These are phyloP conservation scores for Xestia rhomboidea DNA, from an alignment of 2,888 invertebrate species.

Conservation along the genomic window DNA sequence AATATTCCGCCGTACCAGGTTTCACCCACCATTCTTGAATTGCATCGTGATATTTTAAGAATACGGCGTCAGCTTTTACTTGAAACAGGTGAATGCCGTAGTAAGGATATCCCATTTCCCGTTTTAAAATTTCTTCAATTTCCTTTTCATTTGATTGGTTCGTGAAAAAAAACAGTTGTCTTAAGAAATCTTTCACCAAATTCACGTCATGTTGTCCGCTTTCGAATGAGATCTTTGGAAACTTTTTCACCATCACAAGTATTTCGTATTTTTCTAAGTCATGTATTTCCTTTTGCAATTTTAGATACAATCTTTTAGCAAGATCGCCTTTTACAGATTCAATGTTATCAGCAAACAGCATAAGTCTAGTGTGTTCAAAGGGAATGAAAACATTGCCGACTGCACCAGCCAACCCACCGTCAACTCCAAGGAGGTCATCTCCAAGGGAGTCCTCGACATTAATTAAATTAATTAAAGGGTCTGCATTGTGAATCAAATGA, in stretches of 20 bases:
- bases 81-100: not conserved
- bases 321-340: not conserved
- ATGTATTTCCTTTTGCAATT: constrained; percentile 4
- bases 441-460: not conserved
- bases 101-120: not conserved
- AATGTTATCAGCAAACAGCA: not conserved
- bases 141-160: not conserved
- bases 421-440: not conserved
- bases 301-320: constrained; percentile 5
- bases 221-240: not conserved
- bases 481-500: not conserved
- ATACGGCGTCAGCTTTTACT: not conserved
- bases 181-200: constrained; percentile 2
- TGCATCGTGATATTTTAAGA: constrained; percentile 2
- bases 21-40: constrained; percentile 1
- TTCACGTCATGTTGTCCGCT: not conserved
- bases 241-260: not conserved
- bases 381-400: not conserved
- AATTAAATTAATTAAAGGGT: not conserved
- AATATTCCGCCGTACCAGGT: not conserved
- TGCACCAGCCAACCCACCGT: constrained; percentile 3
- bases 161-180: not conserved
- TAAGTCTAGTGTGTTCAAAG: not conserved
- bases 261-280: not conserved
- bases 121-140: not conserved